Conservation (phyloP, 2,113 vertebrate species). For the Eulemur rufifrons region DNA sequence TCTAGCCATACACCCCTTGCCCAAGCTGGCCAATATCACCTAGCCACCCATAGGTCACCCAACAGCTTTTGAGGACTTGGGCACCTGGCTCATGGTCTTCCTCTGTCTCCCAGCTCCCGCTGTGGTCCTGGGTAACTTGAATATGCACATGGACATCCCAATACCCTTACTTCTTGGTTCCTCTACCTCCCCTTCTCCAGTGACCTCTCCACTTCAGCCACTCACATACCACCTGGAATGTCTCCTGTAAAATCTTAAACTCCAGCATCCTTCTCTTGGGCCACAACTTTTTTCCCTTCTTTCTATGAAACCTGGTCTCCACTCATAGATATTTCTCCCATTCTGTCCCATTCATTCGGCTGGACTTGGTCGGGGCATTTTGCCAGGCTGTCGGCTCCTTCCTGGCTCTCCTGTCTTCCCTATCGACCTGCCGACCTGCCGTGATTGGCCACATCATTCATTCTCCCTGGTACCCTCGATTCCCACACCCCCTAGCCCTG, state of each 20-base stretch:
- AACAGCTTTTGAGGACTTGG: not conserved
- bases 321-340: not conserved
- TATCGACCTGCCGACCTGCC: not conserved
- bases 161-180: not conserved
- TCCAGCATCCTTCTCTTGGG: not conserved
- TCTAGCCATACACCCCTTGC: not conserved
- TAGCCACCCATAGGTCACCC: not conserved
- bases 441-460: conserved; percentile 38
- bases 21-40: not conserved
- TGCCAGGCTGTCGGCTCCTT: conserved; percentile 49
- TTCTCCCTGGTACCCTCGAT: not conserved
- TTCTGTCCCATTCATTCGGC: not conserved
- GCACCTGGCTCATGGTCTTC: not conserved
- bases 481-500: conserved; percentile 50
- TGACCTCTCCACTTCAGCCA: not conserved
- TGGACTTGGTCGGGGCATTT: not conserved
- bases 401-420: conserved; percentile 45
- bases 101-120: not conserved
- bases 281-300: not conserved
- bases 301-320: not conserved
- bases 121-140: not conserved
- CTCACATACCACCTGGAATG: not conserved
- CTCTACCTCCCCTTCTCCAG: not conserved
- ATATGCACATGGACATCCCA: not conserved
- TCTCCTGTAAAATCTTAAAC: not conserved